Evolutionary conservation across 2,113 vertebrate species (phyloP).

Genomic region (Larimichthys crocea): DNA sequence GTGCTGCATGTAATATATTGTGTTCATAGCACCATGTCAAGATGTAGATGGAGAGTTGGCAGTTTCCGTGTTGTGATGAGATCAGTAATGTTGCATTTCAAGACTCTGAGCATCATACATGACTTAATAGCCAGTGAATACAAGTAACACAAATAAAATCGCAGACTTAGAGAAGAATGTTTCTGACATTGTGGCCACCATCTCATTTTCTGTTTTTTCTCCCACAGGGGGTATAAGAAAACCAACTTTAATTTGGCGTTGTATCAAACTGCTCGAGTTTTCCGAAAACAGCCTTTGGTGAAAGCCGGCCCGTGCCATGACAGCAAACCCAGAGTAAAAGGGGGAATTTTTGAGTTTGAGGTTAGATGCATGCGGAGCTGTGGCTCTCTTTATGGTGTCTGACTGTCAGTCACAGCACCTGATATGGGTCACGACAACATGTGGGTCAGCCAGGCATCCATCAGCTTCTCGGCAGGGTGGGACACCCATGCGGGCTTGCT

Average conservation of each 20-base stretch:
- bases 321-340: neutral
- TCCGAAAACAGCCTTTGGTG: constrained; percentile 56
- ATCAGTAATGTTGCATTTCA: constrained; percentile 5
- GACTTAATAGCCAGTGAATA: constrained; percentile 7
- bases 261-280: constrained; percentile 41
- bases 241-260: constrained; percentile 27
- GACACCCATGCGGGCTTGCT: neutral
- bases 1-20: constrained; percentile 9
- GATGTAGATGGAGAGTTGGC: constrained; percentile 10
- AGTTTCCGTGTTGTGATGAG: constrained; percentile 4
- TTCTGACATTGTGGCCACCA: constrained; percentile 21
- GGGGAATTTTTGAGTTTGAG: constrained; percentile 28
- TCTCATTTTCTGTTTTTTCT: constrained; percentile 43
- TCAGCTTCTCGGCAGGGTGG: constrained; percentile 53
- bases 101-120: neutral
- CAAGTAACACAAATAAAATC: neutral
- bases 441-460: constrained; percentile 50
- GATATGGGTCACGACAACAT: constrained; percentile 48
- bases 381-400: constrained; percentile 38
- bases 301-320: constrained; percentile 50
- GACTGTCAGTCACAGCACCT: constrained; percentile 59
- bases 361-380: constrained; percentile 33
- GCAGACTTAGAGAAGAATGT: constrained; percentile 24
- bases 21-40: constrained; percentile 2
- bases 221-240: constrained; percentile 1